Evolutionary conservation across 2,113 vertebrate species (phyloP), one percentile per base, ranked within the genome.

Genomic region (Bubo blakistoni): DNA sequence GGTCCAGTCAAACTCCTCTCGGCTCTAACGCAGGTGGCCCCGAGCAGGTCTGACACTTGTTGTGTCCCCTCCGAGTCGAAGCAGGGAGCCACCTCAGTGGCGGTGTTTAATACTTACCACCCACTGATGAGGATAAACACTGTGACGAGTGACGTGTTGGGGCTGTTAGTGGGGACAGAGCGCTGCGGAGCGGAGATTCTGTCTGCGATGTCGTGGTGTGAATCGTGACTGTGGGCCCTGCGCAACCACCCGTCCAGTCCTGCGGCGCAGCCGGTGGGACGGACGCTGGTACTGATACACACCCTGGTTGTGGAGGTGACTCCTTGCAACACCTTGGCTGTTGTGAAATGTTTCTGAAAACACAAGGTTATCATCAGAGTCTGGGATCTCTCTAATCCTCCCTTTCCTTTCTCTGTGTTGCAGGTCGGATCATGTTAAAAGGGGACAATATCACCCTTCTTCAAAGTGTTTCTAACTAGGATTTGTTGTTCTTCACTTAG

Each of bases 391-490:
- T 71, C 84, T 91, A 76, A 93, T 44, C 25, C 62, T 21, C n/a
- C 4, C 1, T 76, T 63, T 59, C 34, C 46, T 76, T 72, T 46
- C 84, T 96, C 51, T 96, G 25, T 97, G 40, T 97, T 96, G 36
- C 97, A 99, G 99, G 99, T 89, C 99, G 99, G 96, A 98, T 99
- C 98, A 99, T 99, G 99, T 97, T 99, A 63, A 99, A 99, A 97
- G 99, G 99, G 95, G 99, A 99, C 98, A 99, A 99, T 96, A 99
- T 99, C 88, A 99, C 99, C 69, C 98, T 99, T 76, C 98, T 99
- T 44, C 99, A 99, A 93, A 99, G 99, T 59, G 99, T 99, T 73
- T 97, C 99, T 92, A 99, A 49, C 96, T 99, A 98, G 98, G 93
- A 29, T 8, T 73, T 52, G 62, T 47, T 12, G 32, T 25, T 91